Evolutionary conservation across 1,140 invertebrate species (phyloP).

Genomic region (Drosophila melanica): DNA sequence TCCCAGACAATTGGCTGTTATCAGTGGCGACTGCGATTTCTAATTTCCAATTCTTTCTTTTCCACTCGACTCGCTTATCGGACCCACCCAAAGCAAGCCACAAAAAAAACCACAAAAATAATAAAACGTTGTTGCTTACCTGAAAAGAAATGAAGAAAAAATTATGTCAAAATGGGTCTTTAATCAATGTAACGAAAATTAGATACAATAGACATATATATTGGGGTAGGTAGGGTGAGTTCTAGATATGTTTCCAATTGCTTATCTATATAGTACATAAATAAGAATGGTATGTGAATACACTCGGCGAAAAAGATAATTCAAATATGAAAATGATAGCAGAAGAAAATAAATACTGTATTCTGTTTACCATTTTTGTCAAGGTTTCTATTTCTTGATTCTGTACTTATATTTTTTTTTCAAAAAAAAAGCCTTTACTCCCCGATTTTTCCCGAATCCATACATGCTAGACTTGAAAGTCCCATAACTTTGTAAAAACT

Average conservation of each 20-base stretch:
- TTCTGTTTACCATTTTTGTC: too few relatives aligned
- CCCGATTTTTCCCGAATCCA: too few relatives aligned
- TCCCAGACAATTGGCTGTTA: neutral
- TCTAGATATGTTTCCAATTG: neutral
- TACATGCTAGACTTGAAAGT: too few relatives aligned
- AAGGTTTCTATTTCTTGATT: too few relatives aligned
- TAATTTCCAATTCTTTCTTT: slow-evolving; percentile 18
- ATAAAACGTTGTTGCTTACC: slow-evolving; percentile 29
- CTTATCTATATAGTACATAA: neutral
- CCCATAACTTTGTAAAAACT: too few relatives aligned
- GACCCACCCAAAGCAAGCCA: neutral
- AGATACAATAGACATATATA: neutral
- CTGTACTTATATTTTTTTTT: too few relatives aligned
- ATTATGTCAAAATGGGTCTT: slow-evolving; percentile 25
- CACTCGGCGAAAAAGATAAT: too few relatives aligned
- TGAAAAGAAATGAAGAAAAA: slow-evolving; percentile 30
- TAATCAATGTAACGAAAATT: slow-evolving; percentile 16
- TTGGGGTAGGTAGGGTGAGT: slow-evolving; percentile 37
- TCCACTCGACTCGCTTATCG: slow-evolving; percentile 14
- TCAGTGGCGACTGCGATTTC: slow-evolving; percentile 4
- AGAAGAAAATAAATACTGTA: too few relatives aligned
- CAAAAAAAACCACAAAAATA: neutral
- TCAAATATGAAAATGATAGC: too few relatives aligned
- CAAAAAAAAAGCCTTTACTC: too few relatives aligned
- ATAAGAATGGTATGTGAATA: too few relatives aligned